Evolutionary conservation across 2,113 vertebrate species (phyloP).

Genomic region (Nerophis lumbriciformis): DNA sequence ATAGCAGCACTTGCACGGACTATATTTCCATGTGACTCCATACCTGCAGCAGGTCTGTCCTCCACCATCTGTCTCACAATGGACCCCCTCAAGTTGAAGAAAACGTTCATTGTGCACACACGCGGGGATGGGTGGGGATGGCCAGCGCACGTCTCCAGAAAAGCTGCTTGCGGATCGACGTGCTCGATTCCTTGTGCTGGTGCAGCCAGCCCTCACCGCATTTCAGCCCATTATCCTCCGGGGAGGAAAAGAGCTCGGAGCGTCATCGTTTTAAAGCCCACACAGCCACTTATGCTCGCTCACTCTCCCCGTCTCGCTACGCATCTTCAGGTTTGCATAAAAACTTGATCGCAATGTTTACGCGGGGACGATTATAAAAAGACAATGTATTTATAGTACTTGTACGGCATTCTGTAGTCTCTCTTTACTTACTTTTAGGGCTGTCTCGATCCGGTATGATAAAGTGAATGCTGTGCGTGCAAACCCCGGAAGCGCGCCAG

Average conservation of each 20-base stretch:
- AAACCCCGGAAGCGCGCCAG: no score
- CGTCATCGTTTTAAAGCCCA: slow-evolving; percentile 63
- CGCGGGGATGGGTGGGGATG: slow-evolving; percentile 19
- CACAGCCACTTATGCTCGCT: slow-evolving; percentile 52
- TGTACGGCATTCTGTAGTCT: slow-evolving; percentile 1
- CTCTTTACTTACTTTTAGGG: background rate
- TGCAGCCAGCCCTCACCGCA: slow-evolving; percentile 47
- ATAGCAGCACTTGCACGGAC: no score
- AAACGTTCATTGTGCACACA: slow-evolving; percentile 55
- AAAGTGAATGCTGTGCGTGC: no score
- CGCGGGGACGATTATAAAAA: background rate
- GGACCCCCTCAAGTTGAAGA: slow-evolving; percentile 54
- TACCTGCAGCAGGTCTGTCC: slow-evolving; percentile 57
- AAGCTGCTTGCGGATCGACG: slow-evolving; percentile 32
- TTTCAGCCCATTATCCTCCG: slow-evolving; percentile 58
- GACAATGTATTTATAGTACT: background rate
- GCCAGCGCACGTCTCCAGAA: slow-evolving; percentile 21
- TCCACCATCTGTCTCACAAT: slow-evolving; percentile 45
- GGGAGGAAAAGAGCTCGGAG: slow-evolving; percentile 45
- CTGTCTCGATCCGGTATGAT: background rate
- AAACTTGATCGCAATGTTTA: slow-evolving; percentile 25
- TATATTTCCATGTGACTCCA: slow-evolving; percentile 8
- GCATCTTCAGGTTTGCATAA: slow-evolving; percentile 25
- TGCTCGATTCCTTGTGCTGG: slow-evolving; percentile 25
- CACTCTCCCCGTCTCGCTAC: slow-evolving; percentile 16